These are phyloP conservation scores for Monarcha castaneiventris DNA, from an alignment of 2,113 vertebrate genomes.

Conservation along the genomic window DNA sequence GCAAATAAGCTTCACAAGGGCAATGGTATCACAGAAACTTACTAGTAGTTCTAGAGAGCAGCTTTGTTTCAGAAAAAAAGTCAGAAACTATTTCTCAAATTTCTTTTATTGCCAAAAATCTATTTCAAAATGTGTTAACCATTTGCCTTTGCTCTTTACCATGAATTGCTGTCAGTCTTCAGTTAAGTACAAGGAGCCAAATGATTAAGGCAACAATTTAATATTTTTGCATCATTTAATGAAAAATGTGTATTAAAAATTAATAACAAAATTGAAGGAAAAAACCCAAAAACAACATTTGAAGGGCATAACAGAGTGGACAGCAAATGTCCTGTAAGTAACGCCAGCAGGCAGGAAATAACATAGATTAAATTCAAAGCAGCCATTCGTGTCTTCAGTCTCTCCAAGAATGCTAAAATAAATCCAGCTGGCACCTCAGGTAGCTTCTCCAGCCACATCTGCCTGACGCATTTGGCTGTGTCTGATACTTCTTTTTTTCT, in stretches of 20 bases:
- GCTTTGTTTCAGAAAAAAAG: not conserved
- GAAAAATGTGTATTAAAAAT: not conserved
- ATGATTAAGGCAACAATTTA: conserved; percentile 14
- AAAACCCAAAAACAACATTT: not conserved
- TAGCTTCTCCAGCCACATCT: conserved; percentile 71
- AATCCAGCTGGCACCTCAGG: conserved; percentile 74
- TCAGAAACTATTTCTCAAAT: conserved; percentile 52
- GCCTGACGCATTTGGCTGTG: conserved; percentile 69
- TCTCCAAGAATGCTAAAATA: conserved; percentile 64
- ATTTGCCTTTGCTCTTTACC: conserved; percentile 32
- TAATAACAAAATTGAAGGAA: not conserved
- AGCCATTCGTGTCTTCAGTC: conserved; percentile 57
- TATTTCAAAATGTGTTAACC: conserved; percentile 54
- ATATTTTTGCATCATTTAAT: conserved; percentile 12
- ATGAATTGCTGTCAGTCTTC: conserved; percentile 15
- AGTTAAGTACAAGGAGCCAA: conserved; percentile 31
- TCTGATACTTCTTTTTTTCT: not conserved
- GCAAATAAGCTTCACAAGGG: not conserved
- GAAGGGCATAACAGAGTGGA: conserved; percentile 11
- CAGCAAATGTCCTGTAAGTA: conserved; percentile 35
- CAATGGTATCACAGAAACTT: not conserved
- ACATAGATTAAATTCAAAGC: conserved; percentile 68
- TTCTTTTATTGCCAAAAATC: conserved; percentile 48
- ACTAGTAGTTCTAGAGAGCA: not conserved
- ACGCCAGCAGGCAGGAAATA: conserved; percentile 62